A percentile compares a stretch with the other conserved stretches of the same genome.
Evolutionary conservation across 2,113 vertebrate genomes (phyloP).

Genomic region (Anguilla rostrata): DNA sequence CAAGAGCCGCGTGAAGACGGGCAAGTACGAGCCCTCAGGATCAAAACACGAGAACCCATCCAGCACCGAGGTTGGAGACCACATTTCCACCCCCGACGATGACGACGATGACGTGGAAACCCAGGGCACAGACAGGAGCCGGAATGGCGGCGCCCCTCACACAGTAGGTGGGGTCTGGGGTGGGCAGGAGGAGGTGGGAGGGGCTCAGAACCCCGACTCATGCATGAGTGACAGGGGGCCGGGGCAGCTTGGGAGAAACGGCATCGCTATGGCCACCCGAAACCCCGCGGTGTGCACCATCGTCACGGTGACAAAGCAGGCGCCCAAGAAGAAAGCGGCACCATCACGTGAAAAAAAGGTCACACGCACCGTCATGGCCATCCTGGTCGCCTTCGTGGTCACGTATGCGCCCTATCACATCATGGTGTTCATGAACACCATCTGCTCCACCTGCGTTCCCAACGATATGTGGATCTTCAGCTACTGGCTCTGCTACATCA

Average conservation of each 20-base stretch:
- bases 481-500: constrained; percentile 88
- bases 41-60: constrained; percentile 77
- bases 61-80: constrained; percentile 76
- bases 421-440: constrained; percentile 96
- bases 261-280: constrained; percentile 68
- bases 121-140: constrained; percentile 43
- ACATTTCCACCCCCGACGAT: constrained; percentile 44
- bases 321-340: constrained; percentile 74
- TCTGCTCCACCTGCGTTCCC: constrained; percentile 87
- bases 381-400: constrained; percentile 75
- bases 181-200: constrained; percentile 35
- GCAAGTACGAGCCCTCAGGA: constrained; percentile 71
- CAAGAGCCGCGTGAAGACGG: constrained; percentile 84
- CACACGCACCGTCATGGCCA: constrained; percentile 94
- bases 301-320: constrained; percentile 78
- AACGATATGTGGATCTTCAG: constrained; percentile 88
- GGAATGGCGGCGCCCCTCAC: constrained; percentile 54
- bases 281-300: constrained; percentile 75
- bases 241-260: constrained; percentile 67
- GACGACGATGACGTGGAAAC: constrained; percentile 56
- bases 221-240: too few species aligned
- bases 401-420: constrained; percentile 98
- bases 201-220: constrained; percentile 35
- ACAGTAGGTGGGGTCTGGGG: constrained; percentile 37
- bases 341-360: constrained; percentile 93